Conservation (phyloP, 53 echinoderm and acorn worm species). For the Actinopyga echinites region DNA sequence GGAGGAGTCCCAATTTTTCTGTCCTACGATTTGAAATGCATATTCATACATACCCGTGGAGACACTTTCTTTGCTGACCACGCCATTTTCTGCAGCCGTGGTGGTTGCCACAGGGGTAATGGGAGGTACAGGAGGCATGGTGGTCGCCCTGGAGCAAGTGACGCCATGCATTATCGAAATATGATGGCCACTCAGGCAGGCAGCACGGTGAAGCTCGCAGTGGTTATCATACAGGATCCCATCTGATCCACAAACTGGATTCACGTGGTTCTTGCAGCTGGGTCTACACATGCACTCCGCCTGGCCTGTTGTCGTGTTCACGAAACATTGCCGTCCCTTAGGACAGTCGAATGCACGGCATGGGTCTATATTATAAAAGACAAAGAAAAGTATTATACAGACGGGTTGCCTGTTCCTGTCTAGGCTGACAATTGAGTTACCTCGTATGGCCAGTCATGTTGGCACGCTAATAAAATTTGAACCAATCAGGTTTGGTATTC, state of each 20-base stretch:
- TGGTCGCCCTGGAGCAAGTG: slow-evolving; percentile 8
- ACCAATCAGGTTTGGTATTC: too few relatives aligned
- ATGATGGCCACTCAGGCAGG: slow-evolving; percentile 74
- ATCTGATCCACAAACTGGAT: slow-evolving; percentile 95
- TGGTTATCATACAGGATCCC: slow-evolving; percentile 88
- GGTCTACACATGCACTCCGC: slow-evolving; percentile 82
- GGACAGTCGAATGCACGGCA: slow-evolving; percentile 73
- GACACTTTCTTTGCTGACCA: neutral
- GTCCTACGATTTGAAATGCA: neutral
- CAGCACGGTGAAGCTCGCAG: slow-evolving; percentile 91
- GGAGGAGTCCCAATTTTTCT: neutral
- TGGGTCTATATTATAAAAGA: slow-evolving; percentile 48
- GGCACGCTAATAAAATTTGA: too few relatives aligned
- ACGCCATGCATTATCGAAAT: slow-evolving; percentile 48
- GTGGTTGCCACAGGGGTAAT: slow-evolving; percentile 18
- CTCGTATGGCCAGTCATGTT: too few relatives aligned
- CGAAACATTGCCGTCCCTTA: slow-evolving; percentile 79
- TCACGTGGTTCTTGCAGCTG: slow-evolving; percentile 71
- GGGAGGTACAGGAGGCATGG: slow-evolving; percentile 12
- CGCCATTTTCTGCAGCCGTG: neutral
- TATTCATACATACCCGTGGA: neutral
- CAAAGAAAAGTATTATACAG: too few relatives aligned
- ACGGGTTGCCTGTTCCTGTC: too few relatives aligned
- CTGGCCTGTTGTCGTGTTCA: slow-evolving; percentile 65
- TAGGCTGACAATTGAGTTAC: too few relatives aligned